Base-by-base conservation (phyloP, 2,113 vertebrate genomes). In the Vimba vimba region DNA sequence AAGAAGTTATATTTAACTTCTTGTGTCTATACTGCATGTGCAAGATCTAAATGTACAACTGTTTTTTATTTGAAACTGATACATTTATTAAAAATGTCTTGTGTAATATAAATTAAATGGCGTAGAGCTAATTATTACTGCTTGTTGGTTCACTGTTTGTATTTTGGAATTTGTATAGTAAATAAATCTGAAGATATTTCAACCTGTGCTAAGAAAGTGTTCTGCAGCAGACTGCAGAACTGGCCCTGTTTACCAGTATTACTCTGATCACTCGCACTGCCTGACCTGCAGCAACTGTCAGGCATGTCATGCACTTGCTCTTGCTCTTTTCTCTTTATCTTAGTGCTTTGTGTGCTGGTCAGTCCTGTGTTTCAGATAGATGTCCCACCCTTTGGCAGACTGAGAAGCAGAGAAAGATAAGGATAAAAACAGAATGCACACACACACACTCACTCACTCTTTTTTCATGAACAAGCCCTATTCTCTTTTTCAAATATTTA, bases 231-330 rank as follows among this genome's bases (percentile, higher is more conserved):
- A 62, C 25, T 25, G 33, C 33, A 33, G 33, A 33, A 33, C 15
- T 11, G 74, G 47, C 47, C 13, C n/a, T 17, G 27, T 13, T 55
- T 30, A 33, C 47, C n/a, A 15, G 64, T 13, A 30, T 66, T 33
- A 17, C 52, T 33, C 64, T 50, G 21, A 76, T 76, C 45, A 76
- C 12, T 4, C 45, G 5, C 23, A 57, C 75, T 33, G 30, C 19
- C 19, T 71, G 27, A 25, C 43, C 64, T 69, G 23, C 45, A 82
- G 80, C 80, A 21, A 36, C 64, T 82, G 80, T 69, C 45, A 36
- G 9, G 36, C 39, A 68, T 12, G 43, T 71, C 80, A 71, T 30
- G 47, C 80, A 39, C 60, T 66, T 12, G 43, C 57, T 68, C 60
- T 36, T 30, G n/a, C 57, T 50, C 30, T n/a, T 25, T 57, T 39